phyloP scores from a whole-genome alignment of 1,140 invertebrate genomes.

The Ephestia elutella region DNA sequence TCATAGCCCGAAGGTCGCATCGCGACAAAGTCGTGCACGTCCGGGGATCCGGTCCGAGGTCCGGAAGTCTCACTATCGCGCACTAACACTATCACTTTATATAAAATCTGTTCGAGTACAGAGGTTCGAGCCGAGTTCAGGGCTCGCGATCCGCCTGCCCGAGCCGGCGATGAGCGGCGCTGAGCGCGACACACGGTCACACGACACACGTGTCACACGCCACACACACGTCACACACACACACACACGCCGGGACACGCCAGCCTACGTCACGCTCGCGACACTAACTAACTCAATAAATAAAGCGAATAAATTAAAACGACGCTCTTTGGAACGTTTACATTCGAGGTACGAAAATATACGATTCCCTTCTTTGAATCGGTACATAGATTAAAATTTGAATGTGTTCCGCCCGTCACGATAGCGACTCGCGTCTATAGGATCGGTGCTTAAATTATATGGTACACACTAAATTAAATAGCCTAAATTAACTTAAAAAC shows the following conservation, averaged over 20 bases:
- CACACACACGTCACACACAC: slow-evolving; percentile 19
- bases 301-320: slow-evolving; percentile 60
- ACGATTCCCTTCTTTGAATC: neutral
- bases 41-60: neutral
- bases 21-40: slow-evolving; percentile 6
- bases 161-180: slow-evolving; percentile 17
- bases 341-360: slow-evolving; percentile 42
- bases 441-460: slow-evolving; percentile 2
- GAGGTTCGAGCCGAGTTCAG: neutral
- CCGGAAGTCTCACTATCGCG: slow-evolving; percentile 21
- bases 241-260: too few species aligned
- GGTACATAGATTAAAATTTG: slow-evolving; percentile 16
- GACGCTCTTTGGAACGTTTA: slow-evolving; percentile 65
- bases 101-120: neutral
- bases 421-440: slow-evolving; percentile 4
- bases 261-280: slow-evolving; percentile 10
- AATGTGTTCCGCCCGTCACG: slow-evolving; percentile 23
- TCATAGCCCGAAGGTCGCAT: slow-evolving; percentile 32
- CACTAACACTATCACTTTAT: slow-evolving; percentile 26
- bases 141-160: slow-evolving; percentile 29
- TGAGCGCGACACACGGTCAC: slow-evolving; percentile 22
- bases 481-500: slow-evolving; percentile 26
- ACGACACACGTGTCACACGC: too few species aligned
- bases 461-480: slow-evolving; percentile 20
- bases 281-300: slow-evolving; percentile 33